Conservation (phyloP, 2,888 invertebrate species). For the Leptogaster cylindrica region DNA sequence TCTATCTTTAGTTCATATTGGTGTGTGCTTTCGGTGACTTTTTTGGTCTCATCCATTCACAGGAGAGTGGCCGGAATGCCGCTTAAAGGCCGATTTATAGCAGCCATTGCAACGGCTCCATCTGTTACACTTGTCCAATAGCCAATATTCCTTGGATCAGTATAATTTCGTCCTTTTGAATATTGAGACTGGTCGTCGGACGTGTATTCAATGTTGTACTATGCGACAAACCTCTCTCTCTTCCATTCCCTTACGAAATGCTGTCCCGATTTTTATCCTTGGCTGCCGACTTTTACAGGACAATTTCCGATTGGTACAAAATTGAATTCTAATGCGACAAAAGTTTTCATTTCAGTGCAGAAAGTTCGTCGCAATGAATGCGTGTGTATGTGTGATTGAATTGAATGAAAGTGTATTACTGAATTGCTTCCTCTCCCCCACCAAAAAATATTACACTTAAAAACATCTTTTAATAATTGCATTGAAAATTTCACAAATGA, state of each 20-base stretch:
- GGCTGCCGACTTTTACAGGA: slow-evolving; percentile 1
- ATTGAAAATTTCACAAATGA: slow-evolving; percentile 28
- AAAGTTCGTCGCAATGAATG: slow-evolving; percentile 4
- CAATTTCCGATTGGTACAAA: slow-evolving; percentile 33
- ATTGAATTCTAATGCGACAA: slow-evolving; percentile 39
- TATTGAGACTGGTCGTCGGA: slow-evolving; percentile 4
- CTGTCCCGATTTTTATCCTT: slow-evolving; percentile 12
- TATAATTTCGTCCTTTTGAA: slow-evolving; percentile 34
- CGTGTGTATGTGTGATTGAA: no score
- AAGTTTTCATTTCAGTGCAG: slow-evolving; percentile 33
- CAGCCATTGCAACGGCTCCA: slow-evolving; percentile 14
- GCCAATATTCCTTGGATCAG: slow-evolving; percentile 40
- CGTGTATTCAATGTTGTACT: no score
- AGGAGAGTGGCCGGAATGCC: slow-evolving; percentile 18
- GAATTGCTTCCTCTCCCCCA: not conserved
- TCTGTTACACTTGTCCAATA: slow-evolving; percentile 41
- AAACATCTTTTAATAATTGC: slow-evolving; percentile 2
- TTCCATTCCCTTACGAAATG: not conserved
- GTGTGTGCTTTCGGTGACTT: slow-evolving; percentile 29
- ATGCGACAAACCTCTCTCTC: no score
- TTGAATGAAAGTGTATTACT: no score
- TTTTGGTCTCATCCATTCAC: slow-evolving; percentile 38
- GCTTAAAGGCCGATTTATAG: slow-evolving; percentile 39
- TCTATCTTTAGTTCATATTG: slow-evolving; percentile 31
- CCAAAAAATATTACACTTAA: not conserved